Evolutionary conservation across 2,113 vertebrate genomes (phyloP), one percentile per base, ranked within the genome.

Genomic region (Cepphus grylle): DNA sequence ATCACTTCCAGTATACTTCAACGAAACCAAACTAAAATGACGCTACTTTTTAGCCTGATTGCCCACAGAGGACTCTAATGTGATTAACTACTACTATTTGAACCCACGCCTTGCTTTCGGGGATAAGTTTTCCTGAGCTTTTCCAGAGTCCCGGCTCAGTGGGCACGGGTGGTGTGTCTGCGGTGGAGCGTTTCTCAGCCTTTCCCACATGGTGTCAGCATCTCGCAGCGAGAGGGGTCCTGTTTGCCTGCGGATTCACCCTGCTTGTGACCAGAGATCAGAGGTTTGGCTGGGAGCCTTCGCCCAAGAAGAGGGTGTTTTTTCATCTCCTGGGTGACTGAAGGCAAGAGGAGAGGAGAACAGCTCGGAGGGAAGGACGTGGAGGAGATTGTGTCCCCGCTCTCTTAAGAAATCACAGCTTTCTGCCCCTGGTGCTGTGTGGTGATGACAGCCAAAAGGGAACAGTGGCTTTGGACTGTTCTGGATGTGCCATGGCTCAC

Each of bases 121-220:
- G 79, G 53, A 3, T 4, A 0, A 6, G 4, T 36, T 81, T 79
- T 30, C 52, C 25, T 0, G 6, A 8, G 38, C 5, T 67, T 70
- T 72, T 30, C 15, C 0, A 0, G 30, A 22, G 22, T 19, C n/a
- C 27, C 0, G 4, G 19, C 82, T 61, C 0, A 4, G 69, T 62
- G 66, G 43, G 49, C 1, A 0, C 62, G 6, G 71, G 16, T 12
- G 38, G 13, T 34, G 42, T 5, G 2, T 8, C 50, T 47, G 72
- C 1, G 4, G 14, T 11, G 80, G 6, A 85, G 80, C 40, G 9
- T 29, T 94, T 92, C 88, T 85, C 69, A 85, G 66, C 91, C 53
- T 2, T 50, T 97, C 95, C 97, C 97, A 82, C 97, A 34, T 0
- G 97, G 95, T 93, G 97, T 96, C 97, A 97, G 95, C 95, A 94